Conservation (phyloP, 2,113 vertebrate species). For the Myrmecobius fasciatus region DNA sequence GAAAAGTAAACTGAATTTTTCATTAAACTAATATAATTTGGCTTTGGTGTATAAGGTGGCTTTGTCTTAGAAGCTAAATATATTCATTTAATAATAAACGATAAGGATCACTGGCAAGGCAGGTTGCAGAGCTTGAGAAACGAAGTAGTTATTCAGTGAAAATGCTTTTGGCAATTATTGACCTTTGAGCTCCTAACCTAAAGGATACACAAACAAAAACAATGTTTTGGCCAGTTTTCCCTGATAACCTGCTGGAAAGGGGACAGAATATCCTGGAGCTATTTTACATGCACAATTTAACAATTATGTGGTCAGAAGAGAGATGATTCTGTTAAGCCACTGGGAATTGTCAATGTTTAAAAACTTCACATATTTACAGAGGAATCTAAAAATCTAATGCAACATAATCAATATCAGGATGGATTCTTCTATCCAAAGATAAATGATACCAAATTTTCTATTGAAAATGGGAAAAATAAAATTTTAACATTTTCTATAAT, state of each 20-base stretch:
- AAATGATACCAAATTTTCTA: constrained; percentile 33
- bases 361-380: constrained; percentile 77
- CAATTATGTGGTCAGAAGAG: constrained; percentile 84
- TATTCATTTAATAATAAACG: constrained; percentile 71
- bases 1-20: constrained; percentile 75
- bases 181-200: constrained; percentile 86
- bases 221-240: constrained; percentile 82
- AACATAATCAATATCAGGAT: constrained; percentile 73
- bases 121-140: constrained; percentile 76
- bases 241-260: constrained; percentile 84
- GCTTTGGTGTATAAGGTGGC: constrained; percentile 60
- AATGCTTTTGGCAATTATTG: constrained; percentile 86
- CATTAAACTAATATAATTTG: constrained; percentile 75
- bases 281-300: constrained; percentile 88
- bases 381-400: constrained; percentile 79
- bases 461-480: constrained; percentile 14
- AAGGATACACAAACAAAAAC: constrained; percentile 83
- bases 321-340: constrained; percentile 79
- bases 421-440: constrained; percentile 54
- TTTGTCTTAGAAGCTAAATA: constrained; percentile 62
- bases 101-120: constrained; percentile 78
- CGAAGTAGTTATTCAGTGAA: constrained; percentile 79
- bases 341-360: constrained; percentile 76
- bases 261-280: constrained; percentile 83
- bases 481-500: constrained; percentile 49